Percentiles rank a stretch among this genome's conserved stretches.
These are phyloP conservation scores for Chelidonichthys spinosus DNA, from an alignment of 2,797 vertebrate species.

Conservation along the genomic window DNA sequence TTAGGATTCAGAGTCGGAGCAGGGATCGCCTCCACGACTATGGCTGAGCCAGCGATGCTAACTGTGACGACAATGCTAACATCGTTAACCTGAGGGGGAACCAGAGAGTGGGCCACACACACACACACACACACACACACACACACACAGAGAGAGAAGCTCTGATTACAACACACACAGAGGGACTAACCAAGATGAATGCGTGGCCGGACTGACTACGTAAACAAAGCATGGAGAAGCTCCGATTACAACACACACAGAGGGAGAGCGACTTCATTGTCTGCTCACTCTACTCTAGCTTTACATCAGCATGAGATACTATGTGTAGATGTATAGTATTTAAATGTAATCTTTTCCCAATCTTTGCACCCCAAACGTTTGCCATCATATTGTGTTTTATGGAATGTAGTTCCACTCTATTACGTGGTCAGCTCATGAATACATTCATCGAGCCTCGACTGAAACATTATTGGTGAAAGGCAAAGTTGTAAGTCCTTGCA, in stretches of 20 bases:
- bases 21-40: neutral
- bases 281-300: neutral
- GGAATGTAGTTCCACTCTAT: neutral
- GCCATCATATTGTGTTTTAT: neutral
- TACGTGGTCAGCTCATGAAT: slow-evolving; percentile 9
- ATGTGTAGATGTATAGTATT: too few species aligned
- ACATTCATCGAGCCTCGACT: slow-evolving; percentile 16
- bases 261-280: neutral
- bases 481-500: slow-evolving; percentile 1
- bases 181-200: too few species aligned
- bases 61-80: neutral
- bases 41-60: neutral
- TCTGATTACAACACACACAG: too few species aligned
- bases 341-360: neutral
- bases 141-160: too few species aligned
- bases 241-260: neutral
- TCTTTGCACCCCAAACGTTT: neutral
- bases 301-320: too few species aligned
- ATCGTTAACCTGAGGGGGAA: neutral
- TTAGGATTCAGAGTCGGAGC: neutral
- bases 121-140: neutral
- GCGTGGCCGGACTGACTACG: neutral
- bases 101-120: neutral
- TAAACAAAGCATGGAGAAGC: neutral
- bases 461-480: neutral